Conservation (phyloP, 2,888 invertebrate genomes). For the Ectobius pallidus region DNA sequence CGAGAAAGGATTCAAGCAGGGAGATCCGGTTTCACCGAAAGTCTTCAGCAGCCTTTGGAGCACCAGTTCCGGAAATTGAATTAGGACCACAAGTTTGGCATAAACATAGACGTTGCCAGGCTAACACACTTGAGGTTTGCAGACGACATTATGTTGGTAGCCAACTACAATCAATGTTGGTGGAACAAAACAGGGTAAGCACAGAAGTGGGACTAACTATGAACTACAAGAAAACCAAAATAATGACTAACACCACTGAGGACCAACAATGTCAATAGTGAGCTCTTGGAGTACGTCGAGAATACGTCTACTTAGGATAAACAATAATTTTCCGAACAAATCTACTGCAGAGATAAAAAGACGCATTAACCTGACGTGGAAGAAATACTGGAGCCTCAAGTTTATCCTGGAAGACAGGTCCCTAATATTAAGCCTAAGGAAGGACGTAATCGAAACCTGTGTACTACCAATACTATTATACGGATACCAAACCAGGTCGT, state of each 20-base stretch:
- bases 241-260: slow-evolving; percentile 3
- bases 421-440: too few species aligned
- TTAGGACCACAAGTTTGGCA: too few species aligned
- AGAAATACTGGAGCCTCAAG: too few species aligned
- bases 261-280: too few species aligned
- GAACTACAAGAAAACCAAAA: slow-evolving; percentile 8
- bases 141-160: neutral
- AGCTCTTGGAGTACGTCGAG: too few species aligned
- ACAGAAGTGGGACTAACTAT: slow-evolving; percentile 1
- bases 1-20: neutral
- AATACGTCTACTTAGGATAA: too few species aligned
- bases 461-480: too few species aligned
- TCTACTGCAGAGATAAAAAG: neutral
- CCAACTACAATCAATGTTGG: neutral
- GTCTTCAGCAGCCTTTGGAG: neutral
- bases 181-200: neutral
- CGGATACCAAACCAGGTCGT: too few species aligned
- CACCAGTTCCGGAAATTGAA: neutral
- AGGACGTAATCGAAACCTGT: too few species aligned
- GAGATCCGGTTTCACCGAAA: neutral
- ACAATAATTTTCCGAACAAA: neutral
- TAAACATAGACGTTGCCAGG: too few species aligned
- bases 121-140: too few species aligned
- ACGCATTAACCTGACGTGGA: neutral
- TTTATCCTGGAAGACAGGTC: too few species aligned